Evolutionary conservation across 2,888 invertebrate genomes (phyloP), one percentile per base, ranked within the genome.

Genomic region (Lasioglossum zephyrum): DNA sequence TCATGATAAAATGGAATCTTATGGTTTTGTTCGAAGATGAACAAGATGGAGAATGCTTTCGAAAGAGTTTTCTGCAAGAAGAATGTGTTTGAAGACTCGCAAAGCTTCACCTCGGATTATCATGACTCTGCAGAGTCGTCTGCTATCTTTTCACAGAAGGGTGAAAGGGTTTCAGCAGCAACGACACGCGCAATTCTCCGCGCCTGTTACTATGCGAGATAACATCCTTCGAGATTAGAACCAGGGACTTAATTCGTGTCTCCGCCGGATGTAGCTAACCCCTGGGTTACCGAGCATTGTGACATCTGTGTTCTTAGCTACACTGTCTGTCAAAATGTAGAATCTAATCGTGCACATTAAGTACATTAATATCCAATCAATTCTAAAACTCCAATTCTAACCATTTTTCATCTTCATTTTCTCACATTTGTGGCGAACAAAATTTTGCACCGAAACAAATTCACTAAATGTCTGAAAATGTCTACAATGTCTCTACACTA

Each of bases 201-300:
- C 81, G 81, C 41, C 77, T 84, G 91, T 91, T 90, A 89, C 90
- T 76, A 85, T 76, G 88, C 83, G 82, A 91, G 92, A 92, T 92
- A 91, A 91, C 91, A 88, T 89, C 86, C 88, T 81, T 53, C 22
- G 81, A 92, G 92, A 92, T 92, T 92, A 90, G 60, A 86, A 79
- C 26, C 31, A 39, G 82, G 74, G 86, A 85, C 82, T 85, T 82
- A 87, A 92, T 90, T 90, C 86, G 88, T 92, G 92, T 92, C 92
- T 89, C 79, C 88, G 81, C 90, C 92, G 92, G 92, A 92, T 91
- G 89, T 87, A 83, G 72, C 73, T 80, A 81, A 85, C 82, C 84
- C 84, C 72, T 84, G 60, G 47, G 74, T 49, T 31, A 49, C 18
- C 26, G 26, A 63, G 26, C 31, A 16, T 26, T 31, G 18, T 16